Evolutionary conservation across 2,888 invertebrate species (phyloP).

Genomic region (Pardosa pseudoannulata): DNA sequence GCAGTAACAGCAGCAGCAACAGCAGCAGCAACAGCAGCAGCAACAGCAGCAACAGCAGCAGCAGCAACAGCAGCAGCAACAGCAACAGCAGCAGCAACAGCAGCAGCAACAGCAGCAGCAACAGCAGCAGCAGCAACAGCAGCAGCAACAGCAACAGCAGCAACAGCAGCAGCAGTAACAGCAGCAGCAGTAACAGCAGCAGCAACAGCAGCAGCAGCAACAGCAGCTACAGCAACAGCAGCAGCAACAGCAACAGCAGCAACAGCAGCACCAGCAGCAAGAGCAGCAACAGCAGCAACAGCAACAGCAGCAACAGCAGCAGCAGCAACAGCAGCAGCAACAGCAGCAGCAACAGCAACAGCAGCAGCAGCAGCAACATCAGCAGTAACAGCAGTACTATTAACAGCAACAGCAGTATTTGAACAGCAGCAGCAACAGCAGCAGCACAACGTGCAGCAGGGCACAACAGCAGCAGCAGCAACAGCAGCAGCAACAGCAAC

Average conservation of each 20-base stretch:
- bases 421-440: slow-evolving; percentile 23
- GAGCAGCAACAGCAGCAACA: slow-evolving; percentile 15
- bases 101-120: background rate
- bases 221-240: slow-evolving; percentile 19
- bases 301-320: background rate
- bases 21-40: no score
- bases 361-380: slow-evolving; percentile 17
- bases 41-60: background rate
- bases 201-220: background rate
- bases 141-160: background rate
- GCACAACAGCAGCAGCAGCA: slow-evolving; percentile 19
- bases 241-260: background rate
- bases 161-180: background rate
- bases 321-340: background rate
- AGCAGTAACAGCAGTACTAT: background rate
- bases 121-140: slow-evolving; percentile 4
- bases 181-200: background rate
- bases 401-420: no score
- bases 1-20: no score
- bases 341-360: slow-evolving; percentile 21
- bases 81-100: background rate
- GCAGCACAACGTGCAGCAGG: slow-evolving; percentile 23
- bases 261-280: background rate
- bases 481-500: slow-evolving; percentile 14
- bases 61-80: background rate